A percentile compares a stretch with the other conserved stretches of the same genome.
Evolutionary conservation across 1,140 invertebrate species (phyloP).

Genomic region (Meloidogyne exigua): DNA sequence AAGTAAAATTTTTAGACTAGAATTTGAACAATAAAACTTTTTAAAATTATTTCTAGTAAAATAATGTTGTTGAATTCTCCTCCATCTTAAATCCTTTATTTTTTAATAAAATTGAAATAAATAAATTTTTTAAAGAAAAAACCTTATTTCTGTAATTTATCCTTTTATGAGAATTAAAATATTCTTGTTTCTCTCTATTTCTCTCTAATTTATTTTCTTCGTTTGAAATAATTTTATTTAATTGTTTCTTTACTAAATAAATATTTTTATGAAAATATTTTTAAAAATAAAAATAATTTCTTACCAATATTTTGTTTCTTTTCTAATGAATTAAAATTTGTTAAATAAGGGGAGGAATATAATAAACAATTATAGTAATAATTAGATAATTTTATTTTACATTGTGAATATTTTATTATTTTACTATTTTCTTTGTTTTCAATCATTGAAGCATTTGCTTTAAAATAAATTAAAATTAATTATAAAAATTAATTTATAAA

Average conservation of each 20-base stretch:
- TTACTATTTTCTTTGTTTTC: background rate
- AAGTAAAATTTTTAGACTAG: background rate
- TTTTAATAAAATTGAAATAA: background rate
- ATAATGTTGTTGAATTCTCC: background rate
- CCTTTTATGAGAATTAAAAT: background rate
- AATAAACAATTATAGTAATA: background rate
- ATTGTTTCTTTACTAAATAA: background rate
- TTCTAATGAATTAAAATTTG: background rate
- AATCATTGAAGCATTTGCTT: conserved; percentile 1
- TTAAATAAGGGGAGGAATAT: background rate
- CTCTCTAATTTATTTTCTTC: background rate
- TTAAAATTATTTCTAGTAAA: background rate
- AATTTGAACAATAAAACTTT: background rate
- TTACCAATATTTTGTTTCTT: background rate
- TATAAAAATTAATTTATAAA: background rate
- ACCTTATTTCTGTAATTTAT: background rate
- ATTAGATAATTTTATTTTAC: background rate
- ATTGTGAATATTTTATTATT: background rate
- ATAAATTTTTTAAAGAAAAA: too few relatives aligned
- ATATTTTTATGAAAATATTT: too few relatives aligned
- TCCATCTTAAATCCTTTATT: background rate
- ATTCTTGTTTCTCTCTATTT: background rate
- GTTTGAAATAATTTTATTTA: background rate
- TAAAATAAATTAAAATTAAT: background rate
- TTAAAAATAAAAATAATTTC: too few relatives aligned